Evolutionary conservation across 2,888 invertebrate species (phyloP).

Genomic region (Cosmopolites sordidus): DNA sequence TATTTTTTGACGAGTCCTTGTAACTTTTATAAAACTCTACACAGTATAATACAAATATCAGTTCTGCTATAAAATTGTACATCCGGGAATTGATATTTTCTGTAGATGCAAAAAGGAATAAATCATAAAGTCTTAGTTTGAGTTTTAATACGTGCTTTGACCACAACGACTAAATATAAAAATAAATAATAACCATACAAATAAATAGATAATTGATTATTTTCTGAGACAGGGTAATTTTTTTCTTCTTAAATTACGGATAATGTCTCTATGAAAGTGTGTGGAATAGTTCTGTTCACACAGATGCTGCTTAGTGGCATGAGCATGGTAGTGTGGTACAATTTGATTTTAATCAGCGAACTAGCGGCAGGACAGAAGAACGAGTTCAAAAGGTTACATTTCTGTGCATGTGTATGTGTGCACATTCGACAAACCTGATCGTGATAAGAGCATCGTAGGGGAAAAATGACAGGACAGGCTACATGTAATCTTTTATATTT

Average conservation of each 20-base stretch:
- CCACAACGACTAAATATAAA: no score
- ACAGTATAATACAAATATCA: no score
- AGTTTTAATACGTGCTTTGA: no score
- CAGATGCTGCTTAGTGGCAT: constrained; percentile 15
- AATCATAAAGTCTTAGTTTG: no score
- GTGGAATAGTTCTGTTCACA: constrained; percentile 6
- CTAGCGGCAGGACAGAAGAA: constrained; percentile 29
- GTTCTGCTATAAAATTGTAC: no score
- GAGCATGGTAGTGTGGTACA: constrained; percentile 16
- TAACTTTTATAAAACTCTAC: no score
- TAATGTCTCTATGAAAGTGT: neutral
- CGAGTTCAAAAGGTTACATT: constrained; percentile 21
- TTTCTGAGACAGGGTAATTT: no score
- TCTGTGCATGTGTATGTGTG: constrained; percentile 24
- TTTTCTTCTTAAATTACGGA: neutral
- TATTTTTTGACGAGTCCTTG: no score
- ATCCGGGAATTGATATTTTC: no score
- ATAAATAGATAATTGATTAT: no score
- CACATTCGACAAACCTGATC: constrained; percentile 28
- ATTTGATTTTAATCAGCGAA: constrained; percentile 28
- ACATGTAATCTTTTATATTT: constrained; percentile 26
- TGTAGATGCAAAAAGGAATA: no score
- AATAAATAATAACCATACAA: no score
- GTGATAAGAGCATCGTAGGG: constrained; percentile 20
- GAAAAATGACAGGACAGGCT: constrained; percentile 19